Percentiles rank a stretch among this genome's conserved stretches.
phyloP scores from a whole-genome alignment of 2,113 vertebrate genomes.

The Barbus barbus region DNA sequence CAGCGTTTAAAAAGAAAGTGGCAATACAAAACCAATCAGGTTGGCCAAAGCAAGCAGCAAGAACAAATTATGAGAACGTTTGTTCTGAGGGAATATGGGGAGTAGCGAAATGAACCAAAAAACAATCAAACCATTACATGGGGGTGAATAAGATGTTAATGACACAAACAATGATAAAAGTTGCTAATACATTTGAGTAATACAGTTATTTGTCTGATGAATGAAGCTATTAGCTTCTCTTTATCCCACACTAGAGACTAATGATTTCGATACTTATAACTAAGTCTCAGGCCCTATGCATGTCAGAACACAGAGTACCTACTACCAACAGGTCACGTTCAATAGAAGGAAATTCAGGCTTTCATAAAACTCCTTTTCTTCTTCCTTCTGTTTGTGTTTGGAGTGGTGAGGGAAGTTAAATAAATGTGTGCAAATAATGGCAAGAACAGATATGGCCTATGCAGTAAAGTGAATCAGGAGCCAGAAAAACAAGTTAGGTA shows the following conservation, averaged over 20 bases:
- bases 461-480: background rate
- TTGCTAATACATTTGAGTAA: background rate
- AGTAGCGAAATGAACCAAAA: background rate
- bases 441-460: background rate
- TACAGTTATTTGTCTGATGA: background rate
- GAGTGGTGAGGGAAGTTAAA: conserved; percentile 18
- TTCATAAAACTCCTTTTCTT: background rate
- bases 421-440: conserved; percentile 17
- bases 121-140: background rate
- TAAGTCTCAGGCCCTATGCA: background rate
- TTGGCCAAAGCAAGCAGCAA: conserved; percentile 46
- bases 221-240: too few relatives aligned
- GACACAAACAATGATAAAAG: background rate
- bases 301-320: background rate
- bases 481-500: background rate
- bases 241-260: too few relatives aligned
- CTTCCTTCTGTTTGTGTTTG: conserved; percentile 7
- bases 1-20: conserved; percentile 71
- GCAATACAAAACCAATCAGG: conserved; percentile 55
- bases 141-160: background rate
- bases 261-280: background rate
- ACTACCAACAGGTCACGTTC: background rate
- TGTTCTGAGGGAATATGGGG: background rate
- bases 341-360: too few relatives aligned
- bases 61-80: background rate